Base-by-base conservation (phyloP, 2,113 vertebrate species). In the Meriones unguiculatus region DNA sequence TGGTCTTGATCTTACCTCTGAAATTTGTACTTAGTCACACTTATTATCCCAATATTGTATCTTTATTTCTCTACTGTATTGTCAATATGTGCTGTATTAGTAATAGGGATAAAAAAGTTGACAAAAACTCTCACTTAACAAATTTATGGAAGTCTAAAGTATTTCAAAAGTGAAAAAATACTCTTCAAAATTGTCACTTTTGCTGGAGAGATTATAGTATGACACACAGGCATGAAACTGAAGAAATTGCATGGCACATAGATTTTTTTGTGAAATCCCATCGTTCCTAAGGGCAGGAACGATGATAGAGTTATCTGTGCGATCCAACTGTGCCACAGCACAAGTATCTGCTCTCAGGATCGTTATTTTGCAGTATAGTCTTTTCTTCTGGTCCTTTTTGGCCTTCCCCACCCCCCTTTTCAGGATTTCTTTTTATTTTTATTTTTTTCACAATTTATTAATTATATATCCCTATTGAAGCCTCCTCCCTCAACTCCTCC, bases 191-290 rank as follows among this genome's bases (percentile, higher is more conserved):
- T 90, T 87, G 35, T 86, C 90, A 78, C 76, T 95, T 92, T 97
- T 59, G 62, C 73, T 91, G 90, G 85, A 96, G 2, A 95, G 91
- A 80, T 94, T 97, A 90, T 93, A 95, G 35, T 73, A 87, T 76
- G 76, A 52, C 90, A 91, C 4, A 75, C 2, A 10, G 14, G 50
- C 78, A 92, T 97, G 59, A 69, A 95, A 97, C 96, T 93, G 97
- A 91, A 90, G 77, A 93, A 54, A 86, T 89, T 95, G 92, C n/a
- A 20, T n/a, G 30, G 8, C 25, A 41, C 3, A 46, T 64, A 28
- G 32, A 5, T 54, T 52, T 2, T 12, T 72, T 15, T 76, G 8
- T 97, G 91, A 97, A 97, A 65, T 95, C 97, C 92, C 15, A 93
- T 89, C 38, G 93, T 84, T 84, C 59, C 5, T 0, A 87, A 97